A percentile compares a stretch with the other conserved stretches of the same genome.
Conservation (phyloP, 2,888 invertebrate genomes). For the Zele albiditarsus region DNA sequence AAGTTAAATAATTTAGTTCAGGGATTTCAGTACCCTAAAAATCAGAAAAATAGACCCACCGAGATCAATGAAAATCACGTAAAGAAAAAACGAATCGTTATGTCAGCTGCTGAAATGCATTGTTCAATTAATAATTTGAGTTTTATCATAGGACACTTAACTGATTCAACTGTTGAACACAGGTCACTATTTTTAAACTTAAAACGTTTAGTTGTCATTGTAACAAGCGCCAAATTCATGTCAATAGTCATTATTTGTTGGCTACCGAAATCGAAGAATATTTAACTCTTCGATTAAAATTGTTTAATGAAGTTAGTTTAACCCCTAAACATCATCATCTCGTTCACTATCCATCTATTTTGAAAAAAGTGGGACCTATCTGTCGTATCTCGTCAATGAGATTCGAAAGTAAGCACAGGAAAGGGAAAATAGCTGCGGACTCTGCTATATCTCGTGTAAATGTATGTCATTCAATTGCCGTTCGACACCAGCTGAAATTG, state of each 20-base stretch:
- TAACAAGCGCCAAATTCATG: neutral
- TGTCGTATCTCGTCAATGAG: slow-evolving; percentile 12
- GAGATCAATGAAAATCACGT: slow-evolving; percentile 11
- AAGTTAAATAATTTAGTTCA: slow-evolving; percentile 25
- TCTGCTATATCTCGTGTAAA: slow-evolving; percentile 9
- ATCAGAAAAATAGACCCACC: slow-evolving; percentile 10
- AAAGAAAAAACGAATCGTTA: slow-evolving; percentile 20
- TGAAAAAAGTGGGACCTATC: slow-evolving; percentile 14
- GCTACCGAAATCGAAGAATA: slow-evolving; percentile 10
- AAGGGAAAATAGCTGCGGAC: slow-evolving; percentile 19
- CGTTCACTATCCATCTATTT: slow-evolving; percentile 3
- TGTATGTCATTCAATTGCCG: slow-evolving; percentile 19
- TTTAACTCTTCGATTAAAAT: neutral
- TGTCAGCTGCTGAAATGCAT: slow-evolving; percentile 29
- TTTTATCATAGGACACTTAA: slow-evolving; percentile 26
- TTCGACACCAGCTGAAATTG: slow-evolving; percentile 18
- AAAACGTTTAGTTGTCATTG: slow-evolving; percentile 2
- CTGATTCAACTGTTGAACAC: slow-evolving; percentile 1
- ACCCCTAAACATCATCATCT: slow-evolving; percentile 16
- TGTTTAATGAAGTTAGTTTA: slow-evolving; percentile 4
- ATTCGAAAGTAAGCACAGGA: slow-evolving; percentile 25
- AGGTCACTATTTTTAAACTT: slow-evolving; percentile 5
- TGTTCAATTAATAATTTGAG: slow-evolving; percentile 8
- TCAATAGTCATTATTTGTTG: neutral
- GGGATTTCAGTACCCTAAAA: slow-evolving; percentile 7